Percentiles rank a stretch among this genome's conserved stretches.
Evolutionary conservation across 2,113 vertebrate genomes (phyloP).

Genomic region (Saguinus midas): DNA sequence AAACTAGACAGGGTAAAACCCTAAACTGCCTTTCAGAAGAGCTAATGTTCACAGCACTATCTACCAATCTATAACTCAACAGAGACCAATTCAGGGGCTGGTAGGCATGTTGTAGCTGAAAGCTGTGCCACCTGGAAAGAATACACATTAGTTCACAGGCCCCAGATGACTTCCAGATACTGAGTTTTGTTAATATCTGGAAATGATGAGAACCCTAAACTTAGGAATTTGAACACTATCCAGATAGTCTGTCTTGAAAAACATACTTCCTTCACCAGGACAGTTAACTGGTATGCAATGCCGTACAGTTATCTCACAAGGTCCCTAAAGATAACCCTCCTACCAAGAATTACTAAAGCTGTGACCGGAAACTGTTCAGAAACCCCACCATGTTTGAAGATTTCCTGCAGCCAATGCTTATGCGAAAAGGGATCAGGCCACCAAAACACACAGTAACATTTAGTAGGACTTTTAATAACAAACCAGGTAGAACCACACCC

Average conservation of each 20-base stretch:
- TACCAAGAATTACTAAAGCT: neutral
- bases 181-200: conserved; percentile 15
- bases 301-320: neutral
- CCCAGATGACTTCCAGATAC: neutral
- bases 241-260: neutral
- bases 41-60: neutral
- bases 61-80: neutral
- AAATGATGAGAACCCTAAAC: neutral
- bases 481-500: neutral
- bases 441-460: neutral
- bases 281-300: neutral
- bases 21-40: neutral
- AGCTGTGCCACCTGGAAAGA: neutral
- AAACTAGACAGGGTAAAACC: neutral
- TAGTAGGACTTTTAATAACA: neutral
- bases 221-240: neutral
- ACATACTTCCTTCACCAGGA: neutral
- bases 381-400: neutral
- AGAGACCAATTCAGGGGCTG: neutral
- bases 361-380: neutral
- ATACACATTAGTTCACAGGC: neutral
- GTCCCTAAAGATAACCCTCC: neutral
- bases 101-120: neutral
- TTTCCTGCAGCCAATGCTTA: neutral
- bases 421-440: neutral